Evolutionary conservation across 2,888 invertebrate genomes (phyloP), one percentile per base, ranked within the genome.

Genomic region (Linnaemya vulpina): DNA sequence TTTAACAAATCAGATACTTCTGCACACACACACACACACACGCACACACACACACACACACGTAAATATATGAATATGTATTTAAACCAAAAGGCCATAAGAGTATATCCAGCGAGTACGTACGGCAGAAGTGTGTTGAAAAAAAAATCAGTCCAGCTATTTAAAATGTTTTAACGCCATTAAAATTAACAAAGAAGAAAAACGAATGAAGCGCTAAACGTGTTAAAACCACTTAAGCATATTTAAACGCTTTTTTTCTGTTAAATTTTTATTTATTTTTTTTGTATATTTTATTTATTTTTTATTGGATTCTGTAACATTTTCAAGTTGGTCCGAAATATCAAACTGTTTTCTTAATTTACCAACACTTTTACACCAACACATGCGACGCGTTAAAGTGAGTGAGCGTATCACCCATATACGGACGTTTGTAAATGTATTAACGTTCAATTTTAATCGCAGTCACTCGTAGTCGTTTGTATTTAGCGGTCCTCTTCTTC

Each of bases 181-280:
- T 89, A 90, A 83, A 68, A 83, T 73, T 76, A 67, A 82, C 63
- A 80, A 73, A 73, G 8, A 17, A 78, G 40, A 53, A 63, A 43
- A 73, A 40, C 20, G 25, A 38, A 73, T 73, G 46, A 82, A 78
- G 43, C 17, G 25, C 70, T 71, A 65, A 75, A 90, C 89, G 89
- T 89, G 90, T 90, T 90, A 90, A 90, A 90, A 89, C 89, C 90
- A 90, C 89, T 90, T 90, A 90, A 88, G 83, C 75, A 79, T 74
- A 79, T 82, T 81, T 83, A 83, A 86, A 85, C 81, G 85, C 74
- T 85, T 76, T 76, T 63, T 63, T 22, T 49, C 74, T 60, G 1
- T 15, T 4, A 5, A 22, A 15, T 30, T 13, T 70, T 35, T 40
- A 11, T 63, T 62, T 13, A 38, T 11, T 40, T 58, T 22, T 49